A percentile compares a stretch with the other conserved stretches of the same genome.
Conservation (phyloP, 2,888 invertebrate species). For the Drosophila mimica region DNA sequence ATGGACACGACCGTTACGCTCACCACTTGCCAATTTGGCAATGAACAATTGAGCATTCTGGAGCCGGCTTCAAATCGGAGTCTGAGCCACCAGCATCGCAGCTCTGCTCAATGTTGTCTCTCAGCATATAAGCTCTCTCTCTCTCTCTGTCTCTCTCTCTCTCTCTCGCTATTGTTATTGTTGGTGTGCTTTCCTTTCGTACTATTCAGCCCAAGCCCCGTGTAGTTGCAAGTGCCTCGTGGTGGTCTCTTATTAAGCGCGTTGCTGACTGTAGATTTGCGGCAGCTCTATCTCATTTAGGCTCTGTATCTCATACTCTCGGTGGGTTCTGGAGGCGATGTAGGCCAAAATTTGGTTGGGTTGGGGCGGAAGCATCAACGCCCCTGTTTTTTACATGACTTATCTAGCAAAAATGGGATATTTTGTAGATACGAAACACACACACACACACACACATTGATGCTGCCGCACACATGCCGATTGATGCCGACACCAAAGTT, state of each 20-base stretch:
- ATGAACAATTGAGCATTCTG: conserved; percentile 42
- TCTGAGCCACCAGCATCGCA: conserved; percentile 18
- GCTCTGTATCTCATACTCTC: conserved; percentile 9
- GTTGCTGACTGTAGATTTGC: conserved; percentile 34
- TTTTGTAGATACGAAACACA: conserved; percentile 49
- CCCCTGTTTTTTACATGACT: conserved; percentile 53
- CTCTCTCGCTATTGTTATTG: conserved; percentile 2
- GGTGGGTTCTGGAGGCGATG: conserved; percentile 30
- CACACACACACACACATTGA: conserved; percentile 7
- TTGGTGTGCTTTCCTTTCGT: not conserved
- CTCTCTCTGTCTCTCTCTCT: not conserved
- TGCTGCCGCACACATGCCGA: conserved; percentile 2
- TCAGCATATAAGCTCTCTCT: conserved; percentile 4
- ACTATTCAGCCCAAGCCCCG: conserved; percentile 36
- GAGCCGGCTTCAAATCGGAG: conserved; percentile 35
- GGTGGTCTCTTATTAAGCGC: conserved; percentile 44
- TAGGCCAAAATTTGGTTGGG: conserved; percentile 47
- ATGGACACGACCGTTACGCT: conserved; percentile 27
- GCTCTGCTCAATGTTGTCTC: not conserved
- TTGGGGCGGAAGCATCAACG: conserved; percentile 46
- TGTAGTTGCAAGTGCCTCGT: conserved; percentile 6
- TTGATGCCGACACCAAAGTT: conserved; percentile 34
- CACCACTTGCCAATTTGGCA: conserved; percentile 43
- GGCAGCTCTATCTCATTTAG: conserved; percentile 1
- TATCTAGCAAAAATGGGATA: conserved; percentile 57